Conservation (phyloP, 2,888 invertebrate genomes). For the Strigamia maritima region DNA sequence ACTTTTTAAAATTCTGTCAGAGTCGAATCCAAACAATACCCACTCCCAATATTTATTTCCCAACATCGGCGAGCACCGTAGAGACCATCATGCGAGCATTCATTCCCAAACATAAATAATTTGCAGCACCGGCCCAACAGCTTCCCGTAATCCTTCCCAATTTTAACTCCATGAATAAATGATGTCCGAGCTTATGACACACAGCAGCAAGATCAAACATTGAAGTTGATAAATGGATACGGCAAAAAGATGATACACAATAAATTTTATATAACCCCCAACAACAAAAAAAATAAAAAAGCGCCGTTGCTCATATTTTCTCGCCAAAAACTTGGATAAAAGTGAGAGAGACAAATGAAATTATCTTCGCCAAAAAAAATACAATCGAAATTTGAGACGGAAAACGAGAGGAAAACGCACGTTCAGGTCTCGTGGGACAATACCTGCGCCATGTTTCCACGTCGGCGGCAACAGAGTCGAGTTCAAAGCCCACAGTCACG, state of each 20-base stretch:
- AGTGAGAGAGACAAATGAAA: background rate
- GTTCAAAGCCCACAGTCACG: conserved; percentile 27
- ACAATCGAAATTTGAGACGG: background rate
- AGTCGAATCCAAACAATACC: background rate
- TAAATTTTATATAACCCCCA: background rate
- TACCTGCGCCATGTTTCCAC: conserved; percentile 21
- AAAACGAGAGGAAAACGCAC: conserved; percentile 21
- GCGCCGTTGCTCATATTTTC: background rate
- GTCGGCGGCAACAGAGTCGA: conserved; percentile 14
- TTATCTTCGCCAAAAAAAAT: background rate
- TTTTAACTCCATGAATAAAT: conserved; percentile 16
- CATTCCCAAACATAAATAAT: background rate
- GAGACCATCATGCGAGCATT: background rate
- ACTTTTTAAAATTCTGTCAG: background rate
- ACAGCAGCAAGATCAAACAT: background rate
- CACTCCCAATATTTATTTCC: background rate
- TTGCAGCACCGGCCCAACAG: background rate
- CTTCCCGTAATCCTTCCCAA: background rate
- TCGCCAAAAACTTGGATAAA: background rate
- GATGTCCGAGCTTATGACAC: background rate
- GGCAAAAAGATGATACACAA: background rate
- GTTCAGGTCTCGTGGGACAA: background rate
- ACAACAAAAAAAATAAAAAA: background rate
- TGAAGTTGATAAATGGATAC: background rate
- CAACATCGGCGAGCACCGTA: background rate